These are phyloP conservation scores for Agriopis aurantiaria DNA, from an alignment of 2,888 invertebrate genomes.

Conservation along the genomic window DNA sequence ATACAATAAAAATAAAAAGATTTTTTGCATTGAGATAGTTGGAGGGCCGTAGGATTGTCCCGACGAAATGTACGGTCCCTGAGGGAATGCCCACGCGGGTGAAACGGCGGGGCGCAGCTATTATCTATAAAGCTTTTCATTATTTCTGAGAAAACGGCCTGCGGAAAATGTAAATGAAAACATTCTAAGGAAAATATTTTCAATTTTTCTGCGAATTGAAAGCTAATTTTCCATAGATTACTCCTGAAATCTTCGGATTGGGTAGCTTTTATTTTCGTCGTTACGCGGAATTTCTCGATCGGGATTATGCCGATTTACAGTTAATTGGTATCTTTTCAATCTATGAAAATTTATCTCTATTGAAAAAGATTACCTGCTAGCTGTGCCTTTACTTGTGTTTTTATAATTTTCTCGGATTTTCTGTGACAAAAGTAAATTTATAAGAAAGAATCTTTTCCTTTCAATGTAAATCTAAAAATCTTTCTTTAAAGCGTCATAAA, in stretches of 20 bases:
- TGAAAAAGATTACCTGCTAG: not conserved
- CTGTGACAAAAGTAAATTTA: not conserved
- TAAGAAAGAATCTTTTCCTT: too few species aligned
- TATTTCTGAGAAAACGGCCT: not conserved
- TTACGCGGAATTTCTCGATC: slow-evolving; percentile 11
- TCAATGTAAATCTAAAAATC: slow-evolving; percentile 4
- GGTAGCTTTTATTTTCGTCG: slow-evolving; percentile 3
- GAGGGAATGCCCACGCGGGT: too few species aligned
- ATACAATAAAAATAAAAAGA: too few species aligned
- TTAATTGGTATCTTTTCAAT: slow-evolving; percentile 22
- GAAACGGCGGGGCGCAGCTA: too few species aligned
- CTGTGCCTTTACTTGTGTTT: not conserved
- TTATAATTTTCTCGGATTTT: not conserved
- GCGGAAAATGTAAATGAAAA: slow-evolving; percentile 11
- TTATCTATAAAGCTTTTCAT: not conserved
- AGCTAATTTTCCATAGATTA: slow-evolving; percentile 25
- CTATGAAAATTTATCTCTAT: slow-evolving; percentile 7
- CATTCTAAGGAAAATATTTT: slow-evolving; percentile 5
- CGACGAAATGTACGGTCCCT: too few species aligned
- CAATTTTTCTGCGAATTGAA: slow-evolving; percentile 37
- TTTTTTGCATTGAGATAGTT: too few species aligned
- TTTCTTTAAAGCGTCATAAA: slow-evolving; percentile 6
- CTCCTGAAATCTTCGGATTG: slow-evolving; percentile 17
- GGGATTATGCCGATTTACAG: slow-evolving; percentile 18
- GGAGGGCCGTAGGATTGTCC: too few species aligned